Evolutionary conservation across 2,888 invertebrate species (phyloP).

Genomic region (Caenorhabditis sulstoni): DNA sequence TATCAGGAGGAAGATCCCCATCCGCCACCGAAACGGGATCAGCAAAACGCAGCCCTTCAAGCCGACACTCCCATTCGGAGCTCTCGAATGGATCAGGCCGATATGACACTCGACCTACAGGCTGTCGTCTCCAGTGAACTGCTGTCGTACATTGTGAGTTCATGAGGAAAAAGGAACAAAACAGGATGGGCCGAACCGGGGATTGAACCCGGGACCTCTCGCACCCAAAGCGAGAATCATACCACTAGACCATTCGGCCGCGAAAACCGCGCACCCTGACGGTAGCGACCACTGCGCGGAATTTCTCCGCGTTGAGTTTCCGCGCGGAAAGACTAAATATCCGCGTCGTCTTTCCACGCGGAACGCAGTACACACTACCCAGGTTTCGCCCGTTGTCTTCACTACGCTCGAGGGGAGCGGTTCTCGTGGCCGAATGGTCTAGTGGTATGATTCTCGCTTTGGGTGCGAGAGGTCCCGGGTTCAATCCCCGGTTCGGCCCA

Average conservation of each 20-base stretch:
- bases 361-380: too few species aligned
- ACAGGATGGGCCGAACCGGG: constrained; percentile 59
- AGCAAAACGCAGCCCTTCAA: too few species aligned
- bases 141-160: too few species aligned
- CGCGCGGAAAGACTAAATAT: too few species aligned
- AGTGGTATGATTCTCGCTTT: constrained; percentile 81
- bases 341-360: too few species aligned
- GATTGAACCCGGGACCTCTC: constrained; percentile 81
- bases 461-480: constrained; percentile 81
- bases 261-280: constrained; percentile 17
- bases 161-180: too few species aligned
- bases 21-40: too few species aligned
- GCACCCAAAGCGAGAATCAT: constrained; percentile 81
- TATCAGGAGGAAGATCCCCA: too few species aligned
- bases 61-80: too few species aligned
- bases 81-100: too few species aligned
- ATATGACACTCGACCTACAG: constrained; percentile 10
- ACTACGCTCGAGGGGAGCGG: neutral
- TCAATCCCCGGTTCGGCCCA: constrained; percentile 74
- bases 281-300: constrained; percentile 30
- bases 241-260: constrained; percentile 79
- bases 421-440: constrained; percentile 75
- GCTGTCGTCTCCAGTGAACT: too few species aligned
- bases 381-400: too few species aligned
- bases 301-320: constrained; percentile 3